Percentiles rank a stretch among this genome's conserved stretches.
These are phyloP conservation scores for Paedocypris sp. DNA, from an alignment of 2,113 vertebrate species.

Conservation along the genomic window DNA sequence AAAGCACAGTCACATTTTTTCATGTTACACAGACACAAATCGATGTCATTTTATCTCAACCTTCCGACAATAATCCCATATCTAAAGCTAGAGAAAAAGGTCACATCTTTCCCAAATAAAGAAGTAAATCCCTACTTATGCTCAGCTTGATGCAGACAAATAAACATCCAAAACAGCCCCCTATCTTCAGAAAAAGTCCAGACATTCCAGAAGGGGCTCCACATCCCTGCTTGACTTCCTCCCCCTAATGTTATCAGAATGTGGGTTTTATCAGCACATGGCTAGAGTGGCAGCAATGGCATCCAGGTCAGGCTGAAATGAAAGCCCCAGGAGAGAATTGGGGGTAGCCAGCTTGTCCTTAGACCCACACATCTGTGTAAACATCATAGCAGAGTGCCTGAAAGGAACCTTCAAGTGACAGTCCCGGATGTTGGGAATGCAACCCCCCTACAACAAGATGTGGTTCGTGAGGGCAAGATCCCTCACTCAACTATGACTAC, in stretches of 20 bases:
- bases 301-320: constrained; percentile 35
- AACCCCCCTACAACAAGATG: constrained; percentile 31
- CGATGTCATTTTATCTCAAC: no score
- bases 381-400: constrained; percentile 50
- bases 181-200: constrained; percentile 25
- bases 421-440: constrained; percentile 38
- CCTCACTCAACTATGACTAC: constrained; percentile 38
- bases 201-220: constrained; percentile 39
- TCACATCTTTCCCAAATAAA: no score
- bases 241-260: constrained; percentile 22
- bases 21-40: no score
- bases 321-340: constrained; percentile 35
- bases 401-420: constrained; percentile 34
- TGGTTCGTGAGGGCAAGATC: constrained; percentile 24
- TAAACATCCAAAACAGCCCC: constrained; percentile 24
- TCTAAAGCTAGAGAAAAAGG: no score
- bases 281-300: constrained; percentile 36
- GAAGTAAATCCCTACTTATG: constrained; percentile 6
- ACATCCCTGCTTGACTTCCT: constrained; percentile 28
- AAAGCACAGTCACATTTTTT: no score
- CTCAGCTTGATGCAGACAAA: constrained; percentile 30
- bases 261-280: constrained; percentile 34
- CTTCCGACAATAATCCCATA: no score
- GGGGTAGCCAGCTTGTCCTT: constrained; percentile 32
- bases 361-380: constrained; percentile 62